Evolutionary conservation across 2,113 vertebrate species (phyloP).

Genomic region (Bubo blakistoni): DNA sequence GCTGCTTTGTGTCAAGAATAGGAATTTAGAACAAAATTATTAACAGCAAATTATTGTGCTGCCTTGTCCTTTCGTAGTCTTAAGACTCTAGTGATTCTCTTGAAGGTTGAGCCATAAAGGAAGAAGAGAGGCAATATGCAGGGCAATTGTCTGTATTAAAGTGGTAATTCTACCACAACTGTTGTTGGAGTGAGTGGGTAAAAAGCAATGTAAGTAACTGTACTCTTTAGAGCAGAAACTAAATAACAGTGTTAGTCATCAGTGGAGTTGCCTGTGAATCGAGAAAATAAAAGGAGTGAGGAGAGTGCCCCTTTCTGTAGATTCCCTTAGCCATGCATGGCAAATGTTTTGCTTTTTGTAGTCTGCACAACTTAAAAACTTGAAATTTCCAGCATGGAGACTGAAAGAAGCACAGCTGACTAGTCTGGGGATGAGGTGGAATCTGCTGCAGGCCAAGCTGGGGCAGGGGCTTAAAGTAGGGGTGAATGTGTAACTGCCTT

Average conservation of each 20-base stretch:
- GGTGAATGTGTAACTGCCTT: not conserved
- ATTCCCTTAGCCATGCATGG: not conserved
- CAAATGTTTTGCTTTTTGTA: not conserved
- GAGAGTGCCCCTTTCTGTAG: not conserved
- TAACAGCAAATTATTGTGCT: not conserved
- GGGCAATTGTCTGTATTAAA: not conserved
- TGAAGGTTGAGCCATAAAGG: not conserved
- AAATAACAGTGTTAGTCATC: not conserved
- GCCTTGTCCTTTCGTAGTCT: not conserved
- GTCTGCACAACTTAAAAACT: not conserved
- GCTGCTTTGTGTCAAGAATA: not conserved
- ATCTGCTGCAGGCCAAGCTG: no score
- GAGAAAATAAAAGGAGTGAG: not conserved
- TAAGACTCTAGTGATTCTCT: not conserved
- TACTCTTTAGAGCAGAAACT: not conserved
- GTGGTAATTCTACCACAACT: not conserved
- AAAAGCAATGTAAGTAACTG: not conserved
- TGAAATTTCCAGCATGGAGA: not conserved
- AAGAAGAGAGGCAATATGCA: not conserved
- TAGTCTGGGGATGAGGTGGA: no score
- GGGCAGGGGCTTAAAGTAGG: not conserved
- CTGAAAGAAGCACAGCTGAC: not conserved
- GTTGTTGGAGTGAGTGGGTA: not conserved
- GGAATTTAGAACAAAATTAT: not conserved
- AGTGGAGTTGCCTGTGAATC: not conserved